Conservation (phyloP, 2,797 vertebrate species). For the Danio choprae region DNA sequence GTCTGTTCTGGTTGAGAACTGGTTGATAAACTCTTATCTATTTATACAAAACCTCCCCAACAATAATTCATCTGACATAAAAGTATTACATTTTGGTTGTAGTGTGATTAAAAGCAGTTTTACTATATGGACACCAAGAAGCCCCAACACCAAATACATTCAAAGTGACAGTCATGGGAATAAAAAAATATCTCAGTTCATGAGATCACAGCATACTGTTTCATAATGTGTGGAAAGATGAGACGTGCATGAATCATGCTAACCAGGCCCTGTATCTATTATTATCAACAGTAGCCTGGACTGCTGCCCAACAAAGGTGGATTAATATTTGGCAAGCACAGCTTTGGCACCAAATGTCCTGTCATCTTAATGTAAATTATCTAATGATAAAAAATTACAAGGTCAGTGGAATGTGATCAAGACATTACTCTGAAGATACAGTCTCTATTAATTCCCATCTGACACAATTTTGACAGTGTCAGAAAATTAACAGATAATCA, state of each 20-base stretch:
- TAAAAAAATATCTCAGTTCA: background rate
- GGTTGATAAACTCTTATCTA: no score
- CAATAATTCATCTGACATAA: background rate
- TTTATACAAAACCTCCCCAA: background rate
- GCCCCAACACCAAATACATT: background rate
- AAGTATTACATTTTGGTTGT: background rate
- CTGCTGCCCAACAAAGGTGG: slow-evolving; percentile 51
- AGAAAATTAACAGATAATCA: background rate
- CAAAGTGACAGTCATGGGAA: background rate
- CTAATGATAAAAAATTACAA: slow-evolving; percentile 51
- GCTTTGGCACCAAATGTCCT: slow-evolving; percentile 54
- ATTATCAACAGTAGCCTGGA: slow-evolving; percentile 61
- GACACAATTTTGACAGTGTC: no score
- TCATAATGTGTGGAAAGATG: slow-evolving; percentile 28
- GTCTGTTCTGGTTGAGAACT: background rate
- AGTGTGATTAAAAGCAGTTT: background rate
- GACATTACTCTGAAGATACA: slow-evolving; percentile 47
- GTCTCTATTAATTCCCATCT: no score
- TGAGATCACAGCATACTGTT: background rate
- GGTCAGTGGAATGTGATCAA: slow-evolving; percentile 57
- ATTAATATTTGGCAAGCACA: slow-evolving; percentile 62
- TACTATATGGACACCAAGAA: background rate
- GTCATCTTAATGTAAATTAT: slow-evolving; percentile 56
- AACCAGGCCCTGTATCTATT: slow-evolving; percentile 52
- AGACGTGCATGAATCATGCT: slow-evolving; percentile 36